Base-by-base conservation (phyloP, 2,888 invertebrate genomes). In the Coremacera marginata region DNA sequence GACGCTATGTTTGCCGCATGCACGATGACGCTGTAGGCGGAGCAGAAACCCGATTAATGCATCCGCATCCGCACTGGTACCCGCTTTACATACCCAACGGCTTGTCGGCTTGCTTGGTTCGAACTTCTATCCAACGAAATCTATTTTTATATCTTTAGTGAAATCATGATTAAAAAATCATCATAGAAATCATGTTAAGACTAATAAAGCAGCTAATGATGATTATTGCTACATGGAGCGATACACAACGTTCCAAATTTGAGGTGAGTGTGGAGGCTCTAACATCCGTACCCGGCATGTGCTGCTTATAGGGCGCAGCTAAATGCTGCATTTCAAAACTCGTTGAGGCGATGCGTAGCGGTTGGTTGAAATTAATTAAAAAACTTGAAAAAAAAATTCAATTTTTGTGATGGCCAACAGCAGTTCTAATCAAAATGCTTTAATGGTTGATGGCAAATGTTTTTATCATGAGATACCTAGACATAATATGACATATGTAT, bases 331-430 rank as follows among this genome's bases (percentile, higher is more conserved):
- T 85, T 85, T 83, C 82, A 82, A 80, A 81, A 83, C 81, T 82
- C 83, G 84, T 75, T 82, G 86, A 87, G 84, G 81, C 87, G 83
- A 86, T 82, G 73, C 81, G 82, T 81, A 80, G 81, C 83, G 87
- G 86, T 84, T 87, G 86, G 87, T 84, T 87, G 83, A 81, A 83
- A 81, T 86, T 87, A 85, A 87, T 87, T 87, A 86, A 83, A 82
- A 81, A 60, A 60, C 34, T 72, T 31, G n/a, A 72, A 37, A 44
- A 60, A n/a, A 22, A 22, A 62, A 16, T 4, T 34, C 31, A 34
- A 5, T 70, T 34, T 70, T 22, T n/a, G 55, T n/a, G n/a, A 55
- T 82, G 82, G 83, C 84, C 82, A 84, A 83, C 84, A 83, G 83
- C 34, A 52, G 62, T 49, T 82, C 81, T 83, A 82, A 80, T 82